Base-by-base conservation (phyloP, 2,113 vertebrate genomes). In the Erpornis zantholeuca region DNA sequence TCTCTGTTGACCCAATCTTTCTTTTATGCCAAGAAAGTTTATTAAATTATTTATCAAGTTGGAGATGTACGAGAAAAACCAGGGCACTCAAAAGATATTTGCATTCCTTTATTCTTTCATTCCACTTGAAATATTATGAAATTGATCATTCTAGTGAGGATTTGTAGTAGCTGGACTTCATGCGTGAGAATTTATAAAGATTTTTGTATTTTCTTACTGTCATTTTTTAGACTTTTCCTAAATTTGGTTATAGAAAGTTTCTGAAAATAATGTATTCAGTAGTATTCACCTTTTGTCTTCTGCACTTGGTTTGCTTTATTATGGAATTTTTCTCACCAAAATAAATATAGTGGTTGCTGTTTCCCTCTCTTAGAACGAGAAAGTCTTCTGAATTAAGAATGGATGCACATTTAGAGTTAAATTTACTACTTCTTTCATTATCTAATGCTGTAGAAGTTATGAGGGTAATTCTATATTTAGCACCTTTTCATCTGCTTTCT, bases 21-120 rank as follows among this genome's bases (percentile, higher is more conserved):
- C n/a, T n/a, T n/a, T n/a, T 42, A 52, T 33, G 33, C 52, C 50
- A 31, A 61, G 47, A 87, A 31, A 50, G 4, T 71, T 82, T 78
- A 61, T 90, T 71, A 81, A 83, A 86, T 88, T 86, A 76, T 81
- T 88, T 92, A 36, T 69, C 8, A n/a, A 42, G 38, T 40, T 82
- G 53, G 88, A 86, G 15, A 68, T 29, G 35, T 1, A 72, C 7
- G 11, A 81, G n/a, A 81, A 56, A 80, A 82, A 57, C 75, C 21
- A 68, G 57, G 88, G n/a, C 49, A 50, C 95, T 82, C 27, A 50
- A 45, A 82, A 82, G 22, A 59, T 29, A 90, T 88, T 92, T 90
- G n/a, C 70, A 71, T 90, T 86, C 18, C 23, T 86, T 94, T 94
- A 33, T 86, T 86, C 82, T 88, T 87, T 35, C 27, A 86, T 92